phyloP scores from a whole-genome alignment of 2,888 invertebrate genomes.

The Eupeodes luniger region DNA sequence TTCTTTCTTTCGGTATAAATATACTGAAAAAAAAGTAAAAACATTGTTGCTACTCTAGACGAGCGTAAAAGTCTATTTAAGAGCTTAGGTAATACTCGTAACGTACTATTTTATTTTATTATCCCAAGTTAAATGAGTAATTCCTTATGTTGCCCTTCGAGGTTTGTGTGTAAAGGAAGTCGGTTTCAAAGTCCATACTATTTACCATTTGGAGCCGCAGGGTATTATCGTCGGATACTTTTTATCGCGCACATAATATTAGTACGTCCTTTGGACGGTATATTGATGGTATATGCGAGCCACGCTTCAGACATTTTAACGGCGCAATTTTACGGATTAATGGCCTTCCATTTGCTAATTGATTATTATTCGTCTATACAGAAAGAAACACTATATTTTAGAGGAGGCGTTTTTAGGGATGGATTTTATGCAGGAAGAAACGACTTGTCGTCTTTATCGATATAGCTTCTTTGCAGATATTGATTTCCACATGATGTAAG shows the following conservation, averaged over 20 bases:
- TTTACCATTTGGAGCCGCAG: constrained; percentile 47
- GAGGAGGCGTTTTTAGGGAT: neutral
- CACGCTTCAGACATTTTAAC: constrained; percentile 63
- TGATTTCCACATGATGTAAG: neutral
- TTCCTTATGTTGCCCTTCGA: neutral
- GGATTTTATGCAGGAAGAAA: constrained; percentile 18
- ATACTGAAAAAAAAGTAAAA: neutral
- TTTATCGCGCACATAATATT: constrained; percentile 61
- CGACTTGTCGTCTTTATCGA: constrained; percentile 36
- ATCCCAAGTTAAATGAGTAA: constrained; percentile 61
- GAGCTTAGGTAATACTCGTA: constrained; percentile 45
- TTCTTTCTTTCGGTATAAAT: neutral
- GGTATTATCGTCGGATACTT: constrained; percentile 57
- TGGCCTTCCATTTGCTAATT: constrained; percentile 72
- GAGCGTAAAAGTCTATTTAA: constrained; percentile 69
- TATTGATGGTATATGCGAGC: constrained; percentile 1
- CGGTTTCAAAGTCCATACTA: constrained; percentile 55
- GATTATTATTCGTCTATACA: constrained; percentile 47
- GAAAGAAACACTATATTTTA: neutral
- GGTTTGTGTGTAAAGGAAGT: constrained; percentile 28
- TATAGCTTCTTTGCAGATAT: constrained; percentile 36
- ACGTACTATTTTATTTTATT: constrained; percentile 58
- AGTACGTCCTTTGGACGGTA: constrained; percentile 34
- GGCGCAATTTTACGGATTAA: constrained; percentile 67
- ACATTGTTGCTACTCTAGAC: neutral